Evolutionary conservation across 1,140 invertebrate genomes (phyloP), one percentile per base, ranked within the genome.

Genomic region (Pygmarrhopalites habei): DNA sequence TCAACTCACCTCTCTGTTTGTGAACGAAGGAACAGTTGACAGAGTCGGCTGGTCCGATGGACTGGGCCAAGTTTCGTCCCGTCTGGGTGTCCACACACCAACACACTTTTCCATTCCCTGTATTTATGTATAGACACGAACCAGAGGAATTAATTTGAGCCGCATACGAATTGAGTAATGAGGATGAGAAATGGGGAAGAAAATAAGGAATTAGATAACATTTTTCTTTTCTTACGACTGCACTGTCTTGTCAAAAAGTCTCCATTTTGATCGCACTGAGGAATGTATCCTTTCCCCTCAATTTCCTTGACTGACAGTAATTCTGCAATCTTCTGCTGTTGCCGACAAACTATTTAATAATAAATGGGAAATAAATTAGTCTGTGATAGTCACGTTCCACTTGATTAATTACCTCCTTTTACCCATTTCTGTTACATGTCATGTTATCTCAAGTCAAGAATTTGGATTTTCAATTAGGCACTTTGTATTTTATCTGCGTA

Each of bases 21-120:
- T 61, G 58, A 57, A 59, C 56, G 32, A 58, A 55, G 12, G 66
- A 55, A 72, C 89, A 92, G 61, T 83, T 77, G 1, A 89, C 85
- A 39, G 77, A 80, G 10, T 83, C 80, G 0, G 87, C 81, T 0
- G 87, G 83, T 12, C 87, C 88, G 84, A 91, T 86, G 84, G 1
- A 86, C 85, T 46, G 82, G 81, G 23, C 49, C 23, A 21, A 87
- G 73, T 90, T 1, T 88, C 89, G 12, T 1, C 89, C 89, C 12
- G 82, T n/a, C n/a, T n/a, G 71, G 0, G 75, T 75, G 73, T 89
- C 86, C 17, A 91, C 89, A 72, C 89, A 92, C 89, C 89, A 92
- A 74, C 89, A 92, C 64, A 91, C 86, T 1, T 90, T 73, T 19
- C 86, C 86, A 73, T 91, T 91, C 46, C n/a, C n/a, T n/a, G n/a